Percentiles rank a stretch among this genome's conserved stretches.
phyloP scores from a whole-genome alignment of 2,888 invertebrate species.

The Taphrorychus bicolor region DNA sequence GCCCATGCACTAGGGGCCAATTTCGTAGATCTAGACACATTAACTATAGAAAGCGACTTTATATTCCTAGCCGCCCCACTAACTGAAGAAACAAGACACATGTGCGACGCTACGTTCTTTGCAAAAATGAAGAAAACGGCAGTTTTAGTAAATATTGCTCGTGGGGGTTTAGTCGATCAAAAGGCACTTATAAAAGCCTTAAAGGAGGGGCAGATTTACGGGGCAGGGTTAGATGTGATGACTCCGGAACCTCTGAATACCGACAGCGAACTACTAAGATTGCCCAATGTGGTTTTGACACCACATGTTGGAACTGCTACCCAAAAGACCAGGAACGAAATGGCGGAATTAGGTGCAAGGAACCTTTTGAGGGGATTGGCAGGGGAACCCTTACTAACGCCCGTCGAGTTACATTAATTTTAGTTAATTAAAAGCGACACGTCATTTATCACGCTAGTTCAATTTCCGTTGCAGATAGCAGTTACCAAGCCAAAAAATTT shows the following conservation, averaged over 20 bases:
- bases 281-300: slow-evolving; percentile 82
- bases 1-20: slow-evolving; percentile 67
- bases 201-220: slow-evolving; percentile 75
- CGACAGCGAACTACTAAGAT: slow-evolving; percentile 74
- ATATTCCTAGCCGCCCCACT: slow-evolving; percentile 74
- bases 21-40: slow-evolving; percentile 70
- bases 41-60: slow-evolving; percentile 77
- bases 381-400: slow-evolving; percentile 74
- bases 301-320: slow-evolving; percentile 93
- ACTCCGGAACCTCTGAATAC: slow-evolving; percentile 87
- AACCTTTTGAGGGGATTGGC: slow-evolving; percentile 80
- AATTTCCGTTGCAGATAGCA: too few relatives aligned
- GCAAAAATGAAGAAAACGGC: slow-evolving; percentile 78
- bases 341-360: slow-evolving; percentile 78
- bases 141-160: slow-evolving; percentile 77
- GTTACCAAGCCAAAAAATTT: too few relatives aligned
- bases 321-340: slow-evolving; percentile 73
- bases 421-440: too few relatives aligned
- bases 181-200: slow-evolving; percentile 81
- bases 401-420: too few relatives aligned
- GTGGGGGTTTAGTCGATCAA: slow-evolving; percentile 80
- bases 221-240: slow-evolving; percentile 91
- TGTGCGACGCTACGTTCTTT: slow-evolving; percentile 74
- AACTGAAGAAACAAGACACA: slow-evolving; percentile 69
- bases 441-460: too few relatives aligned